Percentiles rank a stretch among this genome's conserved stretches.
These are phyloP conservation scores for Pasiphila rectangulata DNA, from an alignment of 2,888 invertebrate species.

Conservation along the genomic window DNA sequence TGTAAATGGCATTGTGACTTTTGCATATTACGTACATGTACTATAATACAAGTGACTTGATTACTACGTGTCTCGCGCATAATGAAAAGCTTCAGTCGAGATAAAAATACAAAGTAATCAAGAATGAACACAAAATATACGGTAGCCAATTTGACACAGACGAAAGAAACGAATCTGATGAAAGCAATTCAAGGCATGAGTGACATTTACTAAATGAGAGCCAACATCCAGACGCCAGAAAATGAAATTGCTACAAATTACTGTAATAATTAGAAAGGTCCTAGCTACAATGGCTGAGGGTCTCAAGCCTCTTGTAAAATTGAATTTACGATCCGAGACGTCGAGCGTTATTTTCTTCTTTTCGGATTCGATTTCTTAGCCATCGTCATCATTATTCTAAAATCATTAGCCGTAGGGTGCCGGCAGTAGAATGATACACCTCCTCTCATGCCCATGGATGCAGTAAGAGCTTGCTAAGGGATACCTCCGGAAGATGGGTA, in stretches of 20 bases:
- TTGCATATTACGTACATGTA: too few species aligned
- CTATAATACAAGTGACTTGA: too few species aligned
- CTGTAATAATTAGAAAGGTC: slow-evolving; percentile 32
- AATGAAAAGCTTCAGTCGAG: background rate
- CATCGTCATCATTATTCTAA: background rate
- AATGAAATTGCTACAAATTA: slow-evolving; percentile 35
- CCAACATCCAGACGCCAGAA: slow-evolving; percentile 30
- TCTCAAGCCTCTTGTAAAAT: slow-evolving; percentile 22
- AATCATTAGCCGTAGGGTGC: too few species aligned
- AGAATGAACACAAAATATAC: slow-evolving; percentile 16
- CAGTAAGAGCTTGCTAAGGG: too few species aligned
- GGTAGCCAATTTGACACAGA: background rate
- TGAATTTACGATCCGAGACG: slow-evolving; percentile 24
- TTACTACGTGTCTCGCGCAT: background rate
- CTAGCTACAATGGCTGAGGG: slow-evolving; percentile 12
- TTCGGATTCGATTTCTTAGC: slow-evolving; percentile 8
- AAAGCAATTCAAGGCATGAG: slow-evolving; percentile 41
- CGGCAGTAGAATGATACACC: too few species aligned
- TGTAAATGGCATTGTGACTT: too few species aligned
- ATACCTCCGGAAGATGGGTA: too few species aligned
- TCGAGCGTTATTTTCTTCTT: slow-evolving; percentile 5
- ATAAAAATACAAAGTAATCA: slow-evolving; percentile 2
- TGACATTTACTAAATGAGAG: slow-evolving; percentile 30
- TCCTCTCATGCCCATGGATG: too few species aligned
- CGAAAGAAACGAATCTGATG: slow-evolving; percentile 38